Conservation (phyloP, 2,888 invertebrate genomes). For the Acanthosepion lycidas region DNA sequence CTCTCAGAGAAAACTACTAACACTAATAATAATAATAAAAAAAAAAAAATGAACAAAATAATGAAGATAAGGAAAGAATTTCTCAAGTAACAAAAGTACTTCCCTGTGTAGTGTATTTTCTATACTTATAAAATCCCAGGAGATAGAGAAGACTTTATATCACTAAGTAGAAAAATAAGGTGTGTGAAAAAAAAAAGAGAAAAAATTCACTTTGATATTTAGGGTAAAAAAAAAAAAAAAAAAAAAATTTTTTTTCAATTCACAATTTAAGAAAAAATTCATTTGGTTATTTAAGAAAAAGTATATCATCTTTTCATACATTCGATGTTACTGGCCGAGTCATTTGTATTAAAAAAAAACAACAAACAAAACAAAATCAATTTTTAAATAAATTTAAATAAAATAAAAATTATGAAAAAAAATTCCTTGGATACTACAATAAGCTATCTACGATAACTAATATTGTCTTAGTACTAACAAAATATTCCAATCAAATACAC, state of each 20-base stretch:
- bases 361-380: neutral
- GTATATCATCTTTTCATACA: neutral
- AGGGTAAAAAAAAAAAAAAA: neutral
- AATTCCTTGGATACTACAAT: neutral
- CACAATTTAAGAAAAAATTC: no score
- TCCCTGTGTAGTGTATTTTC: neutral
- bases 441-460: neutral
- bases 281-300: no score
- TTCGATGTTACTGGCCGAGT: neutral
- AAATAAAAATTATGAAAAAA: neutral
- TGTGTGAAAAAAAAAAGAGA: neutral
- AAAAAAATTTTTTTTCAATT: no score
- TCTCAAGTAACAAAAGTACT: neutral
- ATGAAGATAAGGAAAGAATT: neutral
- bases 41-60: neutral
- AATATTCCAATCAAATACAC: neutral
- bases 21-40: no score
- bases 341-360: neutral
- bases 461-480: neutral
- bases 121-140: neutral
- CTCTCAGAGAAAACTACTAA: neutral
- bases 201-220: neutral
- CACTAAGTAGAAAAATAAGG: neutral
- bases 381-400: neutral
- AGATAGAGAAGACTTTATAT: neutral